Evolutionary conservation across 37 sponge, comb jelly and placozoan genomes (phyloP).

Genomic region (Ianthella basta): DNA sequence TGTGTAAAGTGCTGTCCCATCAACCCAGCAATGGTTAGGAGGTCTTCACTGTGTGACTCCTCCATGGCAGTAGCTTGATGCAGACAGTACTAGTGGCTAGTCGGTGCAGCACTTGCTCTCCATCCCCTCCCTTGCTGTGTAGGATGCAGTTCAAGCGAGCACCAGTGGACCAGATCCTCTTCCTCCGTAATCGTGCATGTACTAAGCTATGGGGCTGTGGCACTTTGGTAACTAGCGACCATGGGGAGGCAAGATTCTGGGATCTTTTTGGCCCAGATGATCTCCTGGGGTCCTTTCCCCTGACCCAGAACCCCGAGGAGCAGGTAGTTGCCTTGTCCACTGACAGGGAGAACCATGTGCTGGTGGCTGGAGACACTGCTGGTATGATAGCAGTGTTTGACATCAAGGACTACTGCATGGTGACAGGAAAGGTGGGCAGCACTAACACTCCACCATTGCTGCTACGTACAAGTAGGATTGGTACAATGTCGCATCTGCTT

Average conservation of each 20-base stretch:
- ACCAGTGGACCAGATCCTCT: conserved; percentile 85
- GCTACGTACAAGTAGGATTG: no score
- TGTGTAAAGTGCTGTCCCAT: background rate
- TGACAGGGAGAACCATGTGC: conserved; percentile 60
- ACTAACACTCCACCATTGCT: no score
- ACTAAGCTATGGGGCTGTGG: conserved; percentile 37
- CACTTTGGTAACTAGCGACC: conserved; percentile 85
- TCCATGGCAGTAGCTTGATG: no score
- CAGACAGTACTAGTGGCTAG: no score
- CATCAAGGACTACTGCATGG: conserved; percentile 53
- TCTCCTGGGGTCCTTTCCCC: conserved; percentile 64
- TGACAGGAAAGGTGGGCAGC: background rate
- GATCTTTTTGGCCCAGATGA: conserved; percentile 64
- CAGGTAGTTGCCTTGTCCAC: conserved; percentile 78
- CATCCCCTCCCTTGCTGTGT: no score
- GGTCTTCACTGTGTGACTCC: no score
- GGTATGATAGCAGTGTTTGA: conserved; percentile 82
- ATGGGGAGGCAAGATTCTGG: conserved; percentile 84
- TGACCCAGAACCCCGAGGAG: conserved; percentile 78
- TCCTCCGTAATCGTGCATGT: conserved; percentile 60
- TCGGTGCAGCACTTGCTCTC: no score
- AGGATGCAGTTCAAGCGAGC: conserved; percentile 31
- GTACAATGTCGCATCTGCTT: no score
- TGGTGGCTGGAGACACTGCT: conserved; percentile 91
- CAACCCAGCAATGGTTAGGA: no score